Percentiles rank a stretch among this genome's conserved stretches.
Evolutionary conservation across 1,140 invertebrate species (phyloP).

Genomic region (Ostrea edulis): DNA sequence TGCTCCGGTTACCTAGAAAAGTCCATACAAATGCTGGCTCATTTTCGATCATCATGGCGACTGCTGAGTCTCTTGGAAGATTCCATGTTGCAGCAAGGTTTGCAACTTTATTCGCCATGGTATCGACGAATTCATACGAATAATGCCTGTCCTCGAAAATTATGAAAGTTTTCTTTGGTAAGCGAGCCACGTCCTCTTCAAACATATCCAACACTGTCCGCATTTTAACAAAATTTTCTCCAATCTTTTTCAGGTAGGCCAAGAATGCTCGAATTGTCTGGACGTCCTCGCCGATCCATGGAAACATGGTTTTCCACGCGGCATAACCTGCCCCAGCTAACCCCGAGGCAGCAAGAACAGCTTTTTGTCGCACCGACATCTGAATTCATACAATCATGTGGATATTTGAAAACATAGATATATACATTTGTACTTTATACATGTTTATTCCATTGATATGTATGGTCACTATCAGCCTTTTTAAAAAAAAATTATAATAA

Average conservation of each 20-base stretch:
- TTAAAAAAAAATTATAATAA: background rate
- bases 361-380: conserved; percentile 17
- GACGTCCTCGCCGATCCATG: conserved; percentile 49
- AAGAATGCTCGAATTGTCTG: background rate
- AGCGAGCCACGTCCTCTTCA: conserved; percentile 52
- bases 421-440: background rate
- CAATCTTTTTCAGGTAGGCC: background rate
- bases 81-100: conserved; percentile 48
- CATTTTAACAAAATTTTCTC: background rate
- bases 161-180: conserved; percentile 60
- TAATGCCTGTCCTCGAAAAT: conserved; percentile 61
- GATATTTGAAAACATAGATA: background rate
- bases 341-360: background rate
- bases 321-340: background rate
- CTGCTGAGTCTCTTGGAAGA: conserved; percentile 49
- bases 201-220: conserved; percentile 59
- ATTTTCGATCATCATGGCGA: conserved; percentile 67
- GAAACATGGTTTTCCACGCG: conserved; percentile 45
- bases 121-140: conserved; percentile 60
- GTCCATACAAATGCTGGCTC: conserved; percentile 67
- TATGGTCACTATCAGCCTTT: no score
- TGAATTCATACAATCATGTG: background rate
- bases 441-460: no score
- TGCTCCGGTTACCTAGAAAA: conserved; percentile 64
- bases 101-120: conserved; percentile 59